Conservation (phyloP, 2,888 invertebrate genomes). For the Ptilodon capucinus region DNA sequence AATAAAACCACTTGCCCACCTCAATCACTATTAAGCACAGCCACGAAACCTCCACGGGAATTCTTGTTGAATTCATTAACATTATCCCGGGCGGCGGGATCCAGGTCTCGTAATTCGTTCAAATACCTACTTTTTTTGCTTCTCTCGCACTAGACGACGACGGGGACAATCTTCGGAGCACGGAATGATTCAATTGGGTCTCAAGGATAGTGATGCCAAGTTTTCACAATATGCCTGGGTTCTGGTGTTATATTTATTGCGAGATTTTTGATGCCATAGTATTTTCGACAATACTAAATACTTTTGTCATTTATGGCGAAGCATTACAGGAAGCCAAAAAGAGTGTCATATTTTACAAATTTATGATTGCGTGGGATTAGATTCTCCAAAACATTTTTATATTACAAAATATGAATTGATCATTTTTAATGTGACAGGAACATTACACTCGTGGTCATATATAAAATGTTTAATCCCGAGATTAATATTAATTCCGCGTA, state of each 20-base stretch:
- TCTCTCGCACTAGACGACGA: conserved; percentile 30
- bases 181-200: conserved; percentile 54
- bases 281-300: too few species aligned
- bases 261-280: too few species aligned
- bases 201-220: conserved; percentile 25
- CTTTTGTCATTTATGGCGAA: too few species aligned
- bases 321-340: too few species aligned
- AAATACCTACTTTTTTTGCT: conserved; percentile 21
- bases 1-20: neutral
- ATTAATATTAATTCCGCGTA: neutral
- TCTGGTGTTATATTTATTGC: conserved; percentile 7
- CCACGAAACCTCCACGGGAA: neutral
- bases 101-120: conserved; percentile 6
- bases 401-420: neutral
- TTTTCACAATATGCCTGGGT: conserved; percentile 34
- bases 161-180: conserved; percentile 45
- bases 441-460: neutral
- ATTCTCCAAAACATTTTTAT: neutral
- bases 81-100: conserved; percentile 12
- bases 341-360: too few species aligned
- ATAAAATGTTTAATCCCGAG: neutral
- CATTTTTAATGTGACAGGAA: neutral
- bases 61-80: conserved; percentile 26
- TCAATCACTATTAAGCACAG: neutral
- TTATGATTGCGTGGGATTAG: too few species aligned